These are phyloP conservation scores for Drosophila cardini DNA, from an alignment of 1,140 invertebrate species.

Conservation along the genomic window DNA sequence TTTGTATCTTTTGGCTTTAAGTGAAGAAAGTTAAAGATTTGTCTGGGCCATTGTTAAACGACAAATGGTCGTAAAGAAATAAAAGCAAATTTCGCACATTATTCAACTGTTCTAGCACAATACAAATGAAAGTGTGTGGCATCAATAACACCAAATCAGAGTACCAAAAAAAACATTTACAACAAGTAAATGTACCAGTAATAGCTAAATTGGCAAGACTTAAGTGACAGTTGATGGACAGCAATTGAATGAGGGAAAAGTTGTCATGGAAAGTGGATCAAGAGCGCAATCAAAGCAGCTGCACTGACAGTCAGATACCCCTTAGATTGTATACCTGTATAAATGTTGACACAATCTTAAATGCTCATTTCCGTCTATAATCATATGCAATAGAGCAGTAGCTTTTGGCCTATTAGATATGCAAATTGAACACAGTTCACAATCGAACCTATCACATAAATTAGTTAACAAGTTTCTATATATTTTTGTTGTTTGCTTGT, in stretches of 20 bases:
- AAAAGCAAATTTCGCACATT: slow-evolving; percentile 55
- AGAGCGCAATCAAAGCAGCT: slow-evolving; percentile 1
- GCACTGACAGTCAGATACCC: not conserved
- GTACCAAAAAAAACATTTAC: slow-evolving; percentile 14
- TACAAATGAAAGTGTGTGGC: slow-evolving; percentile 55
- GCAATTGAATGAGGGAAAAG: slow-evolving; percentile 34
- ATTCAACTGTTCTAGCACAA: slow-evolving; percentile 52
- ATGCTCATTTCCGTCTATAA: slow-evolving; percentile 22
- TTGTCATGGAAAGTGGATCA: slow-evolving; percentile 41
- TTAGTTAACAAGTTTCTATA: slow-evolving; percentile 38
- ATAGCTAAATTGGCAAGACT: slow-evolving; percentile 38
- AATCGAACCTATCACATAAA: slow-evolving; percentile 46
- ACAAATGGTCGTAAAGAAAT: slow-evolving; percentile 43
- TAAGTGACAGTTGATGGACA: slow-evolving; percentile 53
- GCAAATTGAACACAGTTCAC: slow-evolving; percentile 42
- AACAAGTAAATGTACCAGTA: slow-evolving; percentile 11
- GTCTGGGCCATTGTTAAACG: slow-evolving; percentile 24
- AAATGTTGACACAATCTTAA: slow-evolving; percentile 22
- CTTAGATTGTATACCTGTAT: slow-evolving; percentile 1
- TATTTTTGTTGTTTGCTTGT: slow-evolving; percentile 18
- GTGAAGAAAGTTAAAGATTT: slow-evolving; percentile 48
- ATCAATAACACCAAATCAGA: slow-evolving; percentile 31
- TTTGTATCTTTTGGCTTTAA: slow-evolving; percentile 15
- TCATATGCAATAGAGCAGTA: slow-evolving; percentile 32
- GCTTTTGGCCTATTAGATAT: slow-evolving; percentile 50